These are phyloP conservation scores for Mastomys coucha DNA, from an alignment of 2,113 vertebrate species.

Conservation along the genomic window DNA sequence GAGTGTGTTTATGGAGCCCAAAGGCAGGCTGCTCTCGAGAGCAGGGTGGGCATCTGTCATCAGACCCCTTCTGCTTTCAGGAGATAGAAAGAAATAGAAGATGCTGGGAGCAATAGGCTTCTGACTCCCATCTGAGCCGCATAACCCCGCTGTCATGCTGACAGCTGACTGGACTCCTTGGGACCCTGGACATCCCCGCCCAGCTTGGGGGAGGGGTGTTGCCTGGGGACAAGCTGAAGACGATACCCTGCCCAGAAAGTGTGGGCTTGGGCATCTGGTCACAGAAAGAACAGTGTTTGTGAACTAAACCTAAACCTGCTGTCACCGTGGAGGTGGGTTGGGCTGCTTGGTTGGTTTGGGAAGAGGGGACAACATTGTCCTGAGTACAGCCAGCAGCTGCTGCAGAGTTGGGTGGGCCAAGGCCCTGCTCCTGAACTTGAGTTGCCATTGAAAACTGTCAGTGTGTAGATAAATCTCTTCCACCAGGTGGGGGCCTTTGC, in stretches of 20 bases:
- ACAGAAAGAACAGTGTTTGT: conserved; percentile 79
- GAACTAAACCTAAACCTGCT: conserved; percentile 65
- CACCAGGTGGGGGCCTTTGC: background rate
- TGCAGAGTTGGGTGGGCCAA: conserved; percentile 44
- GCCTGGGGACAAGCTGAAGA: background rate
- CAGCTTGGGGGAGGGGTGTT: background rate
- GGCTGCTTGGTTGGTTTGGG: background rate
- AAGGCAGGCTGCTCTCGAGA: conserved; percentile 11
- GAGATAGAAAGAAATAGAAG: conserved; percentile 15
- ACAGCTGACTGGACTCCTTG: background rate
- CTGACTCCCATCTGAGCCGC: conserved; percentile 44
- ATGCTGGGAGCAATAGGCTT: background rate
- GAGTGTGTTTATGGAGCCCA: background rate
- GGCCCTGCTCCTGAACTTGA: conserved; percentile 67
- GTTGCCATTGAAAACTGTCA: conserved; percentile 55
- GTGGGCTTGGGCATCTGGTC: conserved; percentile 23
- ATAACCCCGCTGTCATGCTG: background rate
- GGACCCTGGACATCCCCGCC: background rate
- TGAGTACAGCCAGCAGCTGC: conserved; percentile 72
- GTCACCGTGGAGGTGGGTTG: background rate
- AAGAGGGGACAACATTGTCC: conserved; percentile 62
- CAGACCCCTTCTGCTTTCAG: conserved; percentile 10
- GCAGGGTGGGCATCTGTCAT: background rate
- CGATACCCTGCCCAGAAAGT: background rate
- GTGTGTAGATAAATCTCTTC: conserved; percentile 12